A percentile compares a stretch with the other conserved stretches of the same genome.
Conservation (phyloP, 1,140 invertebrate genomes). For the Heliothis virescens region DNA sequence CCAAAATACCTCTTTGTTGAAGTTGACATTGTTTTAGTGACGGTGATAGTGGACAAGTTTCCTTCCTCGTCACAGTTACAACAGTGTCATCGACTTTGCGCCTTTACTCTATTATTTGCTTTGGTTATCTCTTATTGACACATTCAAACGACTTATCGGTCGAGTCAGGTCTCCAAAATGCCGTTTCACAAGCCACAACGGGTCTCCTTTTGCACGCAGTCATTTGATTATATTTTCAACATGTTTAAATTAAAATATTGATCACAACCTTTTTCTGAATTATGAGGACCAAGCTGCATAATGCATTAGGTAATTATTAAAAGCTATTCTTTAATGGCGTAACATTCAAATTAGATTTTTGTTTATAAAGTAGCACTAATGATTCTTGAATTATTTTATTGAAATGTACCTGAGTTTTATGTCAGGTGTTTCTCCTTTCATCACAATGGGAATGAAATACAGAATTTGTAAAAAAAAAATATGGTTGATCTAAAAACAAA, state of each 20-base stretch:
- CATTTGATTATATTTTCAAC: conserved; percentile 43
- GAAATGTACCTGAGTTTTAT: not conserved
- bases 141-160: conserved; percentile 81
- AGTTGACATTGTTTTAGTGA: not conserved
- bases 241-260: conserved; percentile 26
- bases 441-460: not conserved
- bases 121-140: conserved; percentile 82
- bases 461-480: too few species aligned
- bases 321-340: too few species aligned
- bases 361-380: not conserved
- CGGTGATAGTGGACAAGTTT: conserved; percentile 34
- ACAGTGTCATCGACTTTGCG: conserved; percentile 74
- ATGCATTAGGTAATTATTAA: too few species aligned
- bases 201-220: conserved; percentile 41
- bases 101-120: conserved; percentile 73
- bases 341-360: conserved; percentile 21
- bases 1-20: not conserved
- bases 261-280: not conserved
- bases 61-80: conserved; percentile 63
- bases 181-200: conserved; percentile 48
- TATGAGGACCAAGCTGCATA: not conserved
- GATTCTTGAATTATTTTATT: conserved; percentile 17
- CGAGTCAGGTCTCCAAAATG: conserved; percentile 70
- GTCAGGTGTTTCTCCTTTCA: not conserved
- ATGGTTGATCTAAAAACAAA: not conserved